These are phyloP conservation scores for Vulpes lagopus DNA, from an alignment of 2,113 vertebrate genomes.

Conservation along the genomic window DNA sequence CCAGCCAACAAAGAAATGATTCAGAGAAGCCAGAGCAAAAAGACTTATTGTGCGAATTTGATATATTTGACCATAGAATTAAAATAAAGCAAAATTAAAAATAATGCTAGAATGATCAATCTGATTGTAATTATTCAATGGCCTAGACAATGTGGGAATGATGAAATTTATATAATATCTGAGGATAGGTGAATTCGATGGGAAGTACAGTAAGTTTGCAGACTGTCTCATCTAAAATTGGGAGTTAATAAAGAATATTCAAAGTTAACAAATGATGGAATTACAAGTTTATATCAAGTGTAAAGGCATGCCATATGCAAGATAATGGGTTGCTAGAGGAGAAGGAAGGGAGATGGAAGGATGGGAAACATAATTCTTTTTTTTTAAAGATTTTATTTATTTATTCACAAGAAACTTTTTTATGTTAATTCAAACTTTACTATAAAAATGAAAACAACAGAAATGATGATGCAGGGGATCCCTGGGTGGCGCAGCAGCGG, in stretches of 20 bases:
- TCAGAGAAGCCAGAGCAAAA: not conserved
- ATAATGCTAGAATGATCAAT: not conserved
- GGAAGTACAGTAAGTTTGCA: not conserved
- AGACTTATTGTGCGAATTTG: not conserved
- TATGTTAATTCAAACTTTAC: slow-evolving; percentile 38
- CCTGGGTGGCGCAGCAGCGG: too few species aligned
- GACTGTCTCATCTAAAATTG: not conserved
- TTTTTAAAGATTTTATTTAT: too few species aligned
- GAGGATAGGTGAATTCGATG: not conserved
- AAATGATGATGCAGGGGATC: not conserved
- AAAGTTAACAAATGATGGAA: not conserved
- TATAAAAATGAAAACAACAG: not conserved
- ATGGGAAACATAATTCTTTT: not conserved
- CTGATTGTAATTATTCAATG: not conserved
- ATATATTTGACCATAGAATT: not conserved
- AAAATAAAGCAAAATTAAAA: not conserved
- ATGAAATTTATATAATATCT: not conserved
- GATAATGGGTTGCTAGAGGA: not conserved
- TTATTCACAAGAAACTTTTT: not conserved
- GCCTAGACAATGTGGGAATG: not conserved
- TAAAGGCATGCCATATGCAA: not conserved
- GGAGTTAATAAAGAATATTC: not conserved
- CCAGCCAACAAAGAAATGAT: not conserved
- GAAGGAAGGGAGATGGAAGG: not conserved
- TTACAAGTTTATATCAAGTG: not conserved